A percentile compares a stretch with the other conserved stretches of the same genome.
Evolutionary conservation across 2,113 vertebrate genomes (phyloP).

Genomic region (Ia io): DNA sequence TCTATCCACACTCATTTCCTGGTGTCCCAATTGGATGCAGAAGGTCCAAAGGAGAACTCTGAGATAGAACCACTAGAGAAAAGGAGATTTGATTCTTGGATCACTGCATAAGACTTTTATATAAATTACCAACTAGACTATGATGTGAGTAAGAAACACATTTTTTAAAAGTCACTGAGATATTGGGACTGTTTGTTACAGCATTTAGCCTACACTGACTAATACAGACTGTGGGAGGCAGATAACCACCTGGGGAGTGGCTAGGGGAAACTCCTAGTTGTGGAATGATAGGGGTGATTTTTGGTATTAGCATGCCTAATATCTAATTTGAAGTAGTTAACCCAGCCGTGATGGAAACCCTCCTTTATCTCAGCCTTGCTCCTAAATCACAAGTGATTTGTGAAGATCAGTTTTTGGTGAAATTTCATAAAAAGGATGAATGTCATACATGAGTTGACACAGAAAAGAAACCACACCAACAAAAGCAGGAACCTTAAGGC

Average conservation of each 20-base stretch:
- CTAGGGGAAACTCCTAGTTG: neutral
- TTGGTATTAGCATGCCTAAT: neutral
- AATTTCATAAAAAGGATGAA: neutral
- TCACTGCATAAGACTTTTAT: neutral
- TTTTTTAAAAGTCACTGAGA: neutral
- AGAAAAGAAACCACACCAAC: neutral
- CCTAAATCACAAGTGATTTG: neutral
- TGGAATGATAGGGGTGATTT: neutral
- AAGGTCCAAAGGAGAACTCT: neutral
- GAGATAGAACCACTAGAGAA: neutral
- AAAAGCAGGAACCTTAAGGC: neutral
- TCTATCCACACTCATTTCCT: neutral
- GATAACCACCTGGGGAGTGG: neutral
- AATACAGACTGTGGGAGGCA: neutral
- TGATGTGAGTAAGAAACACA: neutral
- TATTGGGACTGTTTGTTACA: neutral
- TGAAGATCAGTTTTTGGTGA: neutral
- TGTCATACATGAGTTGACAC: neutral
- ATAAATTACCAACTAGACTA: neutral
- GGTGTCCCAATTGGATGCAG: neutral
- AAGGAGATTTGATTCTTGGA: neutral
- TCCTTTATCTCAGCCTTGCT: neutral
- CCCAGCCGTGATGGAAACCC: neutral
- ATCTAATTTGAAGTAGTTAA: slow-evolving; percentile 5
- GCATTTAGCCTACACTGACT: neutral